Evolutionary conservation across 2,113 vertebrate genomes (phyloP), one percentile per base, ranked within the genome.

Genomic region (Actenoides lindsayi): DNA sequence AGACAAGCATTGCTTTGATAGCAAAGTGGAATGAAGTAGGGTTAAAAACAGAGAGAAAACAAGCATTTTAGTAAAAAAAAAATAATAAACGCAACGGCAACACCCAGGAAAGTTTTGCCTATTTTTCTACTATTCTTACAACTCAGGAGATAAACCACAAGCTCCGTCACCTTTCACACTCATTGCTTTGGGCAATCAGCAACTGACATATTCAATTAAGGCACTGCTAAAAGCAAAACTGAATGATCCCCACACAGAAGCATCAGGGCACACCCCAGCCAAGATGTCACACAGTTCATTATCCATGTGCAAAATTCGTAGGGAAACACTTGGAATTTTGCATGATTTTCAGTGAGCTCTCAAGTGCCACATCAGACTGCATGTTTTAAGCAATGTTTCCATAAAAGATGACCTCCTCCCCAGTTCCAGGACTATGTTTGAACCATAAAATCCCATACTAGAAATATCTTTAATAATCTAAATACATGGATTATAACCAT

Each of bases 191-290:
- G 25, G 23, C 37, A 83, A 13, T 42, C 50, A 60, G 50, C 44
- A 70, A 35, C 4, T 56, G 23, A 10, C 0, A 2, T 5, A 9
- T 6, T 59, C 35, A 21, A 8, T 13, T 28, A 84, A 2, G 2
- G 31, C 83, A 35, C 57, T 69, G 15, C 3, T 4, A 1, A 28
- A 25, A 86, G 8, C 39, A 51, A 48, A 57, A 28, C 33, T 24
- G 20, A 50, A n/a, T 9, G 28, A 74, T 37, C 9, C 33, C 7
- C 16, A 25, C 17, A 28, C 13, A 33, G 35, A 87, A 69, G 15
- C 23, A 28, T 33, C 35, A 28, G 37, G 67, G 30, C 20, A 69
- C 17, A 46, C 33, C 14, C 8, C 1, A 0, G 33, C 13, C 4
- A 2, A n/a, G 30, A 25, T 54, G 31, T 53, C n/a, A 57, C 50